Conservation (phyloP, 2,113 vertebrate species). For the Dicentrarchus labrax region DNA sequence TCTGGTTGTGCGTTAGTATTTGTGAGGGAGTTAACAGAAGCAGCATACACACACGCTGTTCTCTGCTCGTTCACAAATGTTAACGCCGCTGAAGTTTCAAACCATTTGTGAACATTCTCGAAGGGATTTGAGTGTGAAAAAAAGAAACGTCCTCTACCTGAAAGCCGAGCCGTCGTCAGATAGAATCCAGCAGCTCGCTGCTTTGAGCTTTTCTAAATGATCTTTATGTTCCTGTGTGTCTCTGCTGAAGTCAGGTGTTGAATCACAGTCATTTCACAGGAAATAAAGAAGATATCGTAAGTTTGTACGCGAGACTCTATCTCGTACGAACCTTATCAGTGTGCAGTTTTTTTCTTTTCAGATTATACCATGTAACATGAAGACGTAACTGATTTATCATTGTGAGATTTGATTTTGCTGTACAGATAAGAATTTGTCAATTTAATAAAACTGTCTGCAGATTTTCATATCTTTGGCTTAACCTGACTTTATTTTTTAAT, state of each 20-base stretch:
- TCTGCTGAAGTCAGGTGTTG: not conserved
- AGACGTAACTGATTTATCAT: constrained; percentile 89
- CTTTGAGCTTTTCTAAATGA: constrained; percentile 9
- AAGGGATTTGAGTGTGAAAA: not conserved
- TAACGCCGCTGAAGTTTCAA: not conserved
- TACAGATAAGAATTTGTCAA: constrained; percentile 93
- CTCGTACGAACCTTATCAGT: constrained; percentile 83
- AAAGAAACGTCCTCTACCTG: not conserved
- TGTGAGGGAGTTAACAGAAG: constrained; percentile 9
- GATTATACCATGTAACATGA: constrained; percentile 88
- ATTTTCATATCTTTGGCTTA: constrained; percentile 86
- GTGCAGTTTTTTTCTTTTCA: constrained; percentile 79
- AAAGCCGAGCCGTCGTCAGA: not conserved
- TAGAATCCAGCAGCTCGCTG: not conserved
- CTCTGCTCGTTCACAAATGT: constrained; percentile 11
- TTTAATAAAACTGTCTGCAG: constrained; percentile 97
- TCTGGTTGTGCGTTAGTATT: constrained; percentile 19
- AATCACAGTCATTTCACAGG: constrained; percentile 3
- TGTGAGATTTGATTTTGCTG: constrained; percentile 91
- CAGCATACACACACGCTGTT: not conserved
- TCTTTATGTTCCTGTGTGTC: not conserved
- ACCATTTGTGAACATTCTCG: not conserved
- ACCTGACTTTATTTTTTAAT: not conserved
- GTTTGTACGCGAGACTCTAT: constrained; percentile 27
- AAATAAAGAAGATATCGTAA: constrained; percentile 24